These are phyloP conservation scores for Menura novaehollandiae DNA, from an alignment of 2,113 vertebrate genomes.

Conservation along the genomic window DNA sequence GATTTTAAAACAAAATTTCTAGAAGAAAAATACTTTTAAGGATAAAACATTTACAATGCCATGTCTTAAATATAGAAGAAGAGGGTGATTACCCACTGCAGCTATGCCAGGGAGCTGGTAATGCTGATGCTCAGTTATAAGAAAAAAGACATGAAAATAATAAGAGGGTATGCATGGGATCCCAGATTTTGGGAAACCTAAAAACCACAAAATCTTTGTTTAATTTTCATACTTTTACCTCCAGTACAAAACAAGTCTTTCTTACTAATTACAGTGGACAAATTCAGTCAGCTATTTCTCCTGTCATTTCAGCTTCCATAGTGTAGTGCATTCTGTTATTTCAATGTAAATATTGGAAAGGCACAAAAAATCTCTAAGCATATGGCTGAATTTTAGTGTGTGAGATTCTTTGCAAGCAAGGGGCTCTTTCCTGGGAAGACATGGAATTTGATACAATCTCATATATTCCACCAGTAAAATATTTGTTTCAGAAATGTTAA, in stretches of 20 bases:
- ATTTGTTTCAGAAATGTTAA: neutral
- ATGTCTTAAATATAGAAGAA: neutral
- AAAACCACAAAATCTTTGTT: neutral
- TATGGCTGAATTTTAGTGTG: neutral
- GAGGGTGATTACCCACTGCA: neutral
- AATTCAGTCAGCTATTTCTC: neutral
- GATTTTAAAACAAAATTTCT: neutral
- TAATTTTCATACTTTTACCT: neutral
- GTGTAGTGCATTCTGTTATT: neutral
- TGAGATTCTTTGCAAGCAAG: neutral
- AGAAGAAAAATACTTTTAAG: neutral
- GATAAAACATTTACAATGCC: neutral
- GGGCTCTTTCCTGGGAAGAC: neutral
- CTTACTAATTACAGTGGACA: neutral
- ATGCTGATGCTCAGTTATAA: neutral
- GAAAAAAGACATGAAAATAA: neutral
- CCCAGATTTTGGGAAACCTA: neutral
- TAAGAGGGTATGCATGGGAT: neutral
- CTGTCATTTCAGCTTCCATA: neutral
- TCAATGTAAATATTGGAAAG: neutral
- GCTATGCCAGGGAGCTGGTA: neutral
- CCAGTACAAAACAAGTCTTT: neutral
- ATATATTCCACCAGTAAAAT: neutral
- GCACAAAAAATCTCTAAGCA: neutral
- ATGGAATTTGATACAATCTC: neutral